phyloP scores from a whole-genome alignment of 2,113 vertebrate genomes.

The Tapirus terrestris region DNA sequence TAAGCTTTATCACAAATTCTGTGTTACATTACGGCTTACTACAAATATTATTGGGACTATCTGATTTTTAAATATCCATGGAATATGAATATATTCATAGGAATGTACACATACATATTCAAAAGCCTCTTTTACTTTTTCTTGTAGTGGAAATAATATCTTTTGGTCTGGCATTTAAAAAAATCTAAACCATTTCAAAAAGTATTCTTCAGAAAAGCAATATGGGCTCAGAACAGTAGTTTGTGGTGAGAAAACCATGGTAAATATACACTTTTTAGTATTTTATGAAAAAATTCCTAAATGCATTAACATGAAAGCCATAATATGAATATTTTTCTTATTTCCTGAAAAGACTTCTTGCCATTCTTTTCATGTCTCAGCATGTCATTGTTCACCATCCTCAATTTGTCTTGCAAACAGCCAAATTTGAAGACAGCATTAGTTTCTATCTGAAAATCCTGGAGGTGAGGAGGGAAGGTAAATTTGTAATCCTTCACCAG shows the following conservation, averaged over 20 bases:
- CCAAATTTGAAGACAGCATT: conserved; percentile 18
- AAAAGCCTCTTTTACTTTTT: conserved; percentile 28
- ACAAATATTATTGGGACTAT: background rate
- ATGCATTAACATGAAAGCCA: background rate
- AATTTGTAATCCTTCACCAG: background rate
- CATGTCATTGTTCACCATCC: background rate
- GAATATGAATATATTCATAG: background rate
- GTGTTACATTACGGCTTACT: background rate
- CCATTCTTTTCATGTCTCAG: background rate
- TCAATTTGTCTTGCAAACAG: background rate
- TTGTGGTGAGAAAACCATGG: background rate
- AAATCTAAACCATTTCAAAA: background rate
- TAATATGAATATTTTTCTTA: background rate
- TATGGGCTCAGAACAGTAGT: background rate
- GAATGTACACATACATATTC: background rate
- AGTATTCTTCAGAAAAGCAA: conserved; percentile 23
- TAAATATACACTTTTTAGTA: background rate
- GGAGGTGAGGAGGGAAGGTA: background rate
- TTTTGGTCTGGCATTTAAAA: background rate
- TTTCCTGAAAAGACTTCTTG: background rate
- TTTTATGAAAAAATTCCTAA: conserved; percentile 46
- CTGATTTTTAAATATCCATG: background rate
- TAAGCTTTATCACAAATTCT: background rate
- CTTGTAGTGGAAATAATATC: background rate
- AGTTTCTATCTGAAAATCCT: background rate